A percentile compares a stretch with the other conserved stretches of the same genome.
Evolutionary conservation across 2,113 vertebrate species (phyloP).

Genomic region (Ginglymostoma cirratum): DNA sequence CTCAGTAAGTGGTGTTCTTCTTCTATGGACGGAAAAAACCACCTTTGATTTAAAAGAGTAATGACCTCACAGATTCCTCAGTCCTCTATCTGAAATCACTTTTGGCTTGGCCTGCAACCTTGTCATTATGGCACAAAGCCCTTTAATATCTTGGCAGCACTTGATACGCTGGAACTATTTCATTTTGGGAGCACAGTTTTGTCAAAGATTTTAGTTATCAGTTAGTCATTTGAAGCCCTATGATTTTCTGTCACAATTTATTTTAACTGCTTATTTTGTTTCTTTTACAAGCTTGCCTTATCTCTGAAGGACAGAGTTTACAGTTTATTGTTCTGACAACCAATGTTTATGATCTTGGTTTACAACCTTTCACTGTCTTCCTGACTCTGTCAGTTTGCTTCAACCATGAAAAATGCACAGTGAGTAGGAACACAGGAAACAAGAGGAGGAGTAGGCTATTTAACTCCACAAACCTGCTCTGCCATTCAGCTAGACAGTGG

Average conservation of each 20-base stretch:
- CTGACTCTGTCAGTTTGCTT: not conserved
- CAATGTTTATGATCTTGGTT: not conserved
- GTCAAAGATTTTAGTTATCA: not conserved
- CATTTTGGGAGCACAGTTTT: not conserved
- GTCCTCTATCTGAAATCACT: not conserved
- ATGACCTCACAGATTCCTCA: not conserved
- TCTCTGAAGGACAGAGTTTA: not conserved
- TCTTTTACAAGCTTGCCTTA: not conserved
- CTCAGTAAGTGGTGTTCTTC: too few relatives aligned
- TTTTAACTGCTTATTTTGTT: not conserved
- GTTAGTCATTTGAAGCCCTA: not conserved
- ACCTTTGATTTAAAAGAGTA: not conserved
- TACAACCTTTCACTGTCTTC: not conserved
- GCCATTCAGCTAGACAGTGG: too few relatives aligned
- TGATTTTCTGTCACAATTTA: not conserved
- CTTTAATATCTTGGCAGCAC: not conserved
- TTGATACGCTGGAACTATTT: not conserved
- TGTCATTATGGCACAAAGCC: not conserved
- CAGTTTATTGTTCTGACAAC: slow-evolving; percentile 12
- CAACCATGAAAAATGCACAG: not conserved
- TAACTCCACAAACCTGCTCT: too few relatives aligned
- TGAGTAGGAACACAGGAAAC: too few relatives aligned
- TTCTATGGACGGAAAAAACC: not conserved
- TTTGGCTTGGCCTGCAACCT: not conserved
- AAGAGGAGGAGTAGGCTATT: too few relatives aligned